Evolutionary conservation across 1,140 invertebrate species (phyloP), one percentile per base, ranked within the genome.

Genomic region (Planococcus citri): DNA sequence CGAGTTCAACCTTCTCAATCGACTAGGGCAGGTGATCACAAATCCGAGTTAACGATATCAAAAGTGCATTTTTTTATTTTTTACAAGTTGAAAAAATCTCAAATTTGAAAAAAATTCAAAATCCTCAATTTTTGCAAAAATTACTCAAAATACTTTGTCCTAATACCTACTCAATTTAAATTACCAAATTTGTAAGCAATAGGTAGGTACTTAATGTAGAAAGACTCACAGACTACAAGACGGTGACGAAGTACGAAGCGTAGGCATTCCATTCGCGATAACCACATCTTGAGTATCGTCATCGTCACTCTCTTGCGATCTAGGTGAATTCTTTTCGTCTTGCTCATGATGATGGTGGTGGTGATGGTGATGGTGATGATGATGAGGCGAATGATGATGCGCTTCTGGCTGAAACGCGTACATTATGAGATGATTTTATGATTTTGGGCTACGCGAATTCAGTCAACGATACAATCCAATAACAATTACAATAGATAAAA

Each of bases 211-310:
- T 9, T 60, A 9, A 60, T 22, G 17, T 60, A 9, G 4, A 6
- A 20, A n/a, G n/a, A 60, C 57, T 60, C 20, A 60, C 57, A 9
- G 57, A 60, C 57, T 60, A 60, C 57, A 60, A n/a, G n/a, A n/a
- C 17, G 57, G 20, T 20, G 57, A n/a, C 4, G 57, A 60, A 20
- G 57, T 60, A 8, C 57, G 17, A 22, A 4, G 6, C 4, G 57
- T 9, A 22, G 4, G 8, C 21, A 60, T 20, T 9, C 4, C 20
- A 20, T 60, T 60, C 6, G 33, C 33, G 8, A n/a, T n/a, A n/a
- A 60, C 21, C 17, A 60, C n/a, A 9, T 60, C 57, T 17, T 60
- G 57, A 20, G 8, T 60, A 20, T 60, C 57, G 6, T 60, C 57
- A 9, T 60, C 57, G 4, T 60, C 57, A n/a, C 57, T 60, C n/a